These are phyloP conservation scores for Neocrepidodera transversa DNA, from an alignment of 2,888 invertebrate species.

Conservation along the genomic window DNA sequence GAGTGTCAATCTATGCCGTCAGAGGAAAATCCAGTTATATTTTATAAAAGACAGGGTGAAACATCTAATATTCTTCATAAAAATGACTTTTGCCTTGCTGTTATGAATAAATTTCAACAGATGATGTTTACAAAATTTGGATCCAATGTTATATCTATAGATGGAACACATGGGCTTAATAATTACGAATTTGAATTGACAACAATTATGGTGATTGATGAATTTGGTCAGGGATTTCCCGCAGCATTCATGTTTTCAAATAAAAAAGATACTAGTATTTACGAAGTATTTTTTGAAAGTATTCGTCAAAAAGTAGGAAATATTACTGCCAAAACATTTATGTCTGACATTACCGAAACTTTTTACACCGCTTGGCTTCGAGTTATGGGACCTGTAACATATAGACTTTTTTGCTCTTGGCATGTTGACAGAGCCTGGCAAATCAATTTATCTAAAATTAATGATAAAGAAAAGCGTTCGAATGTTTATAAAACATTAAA, in stretches of 20 bases:
- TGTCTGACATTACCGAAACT: slow-evolving; percentile 1
- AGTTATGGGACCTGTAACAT: background rate
- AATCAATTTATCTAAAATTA: slow-evolving; percentile 9
- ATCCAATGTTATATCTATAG: background rate
- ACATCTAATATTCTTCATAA: no score
- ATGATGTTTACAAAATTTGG: background rate
- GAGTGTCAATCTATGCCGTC: no score
- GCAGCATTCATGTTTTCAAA: slow-evolving; percentile 11
- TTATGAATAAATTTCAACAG: no score
- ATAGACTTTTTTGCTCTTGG: background rate
- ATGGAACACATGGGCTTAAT: background rate
- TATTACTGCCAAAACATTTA: background rate
- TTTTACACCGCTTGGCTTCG: background rate
- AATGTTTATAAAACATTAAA: slow-evolving; percentile 4
- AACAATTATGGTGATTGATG: slow-evolving; percentile 7
- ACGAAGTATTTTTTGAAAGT: slow-evolving; percentile 5
- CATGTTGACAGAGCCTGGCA: no score
- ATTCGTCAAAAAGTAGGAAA: slow-evolving; percentile 2
- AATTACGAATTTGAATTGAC: background rate
- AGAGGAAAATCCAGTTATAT: no score
- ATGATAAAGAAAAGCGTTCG: background rate
- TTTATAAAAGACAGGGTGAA: no score
- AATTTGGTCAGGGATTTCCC: slow-evolving; percentile 7
- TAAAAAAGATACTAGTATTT: slow-evolving; percentile 10
- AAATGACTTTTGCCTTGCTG: no score